Percentiles rank a stretch among this genome's conserved stretches.
phyloP scores from a whole-genome alignment of 2,888 invertebrate species.

The Anthophora plumipes region DNA sequence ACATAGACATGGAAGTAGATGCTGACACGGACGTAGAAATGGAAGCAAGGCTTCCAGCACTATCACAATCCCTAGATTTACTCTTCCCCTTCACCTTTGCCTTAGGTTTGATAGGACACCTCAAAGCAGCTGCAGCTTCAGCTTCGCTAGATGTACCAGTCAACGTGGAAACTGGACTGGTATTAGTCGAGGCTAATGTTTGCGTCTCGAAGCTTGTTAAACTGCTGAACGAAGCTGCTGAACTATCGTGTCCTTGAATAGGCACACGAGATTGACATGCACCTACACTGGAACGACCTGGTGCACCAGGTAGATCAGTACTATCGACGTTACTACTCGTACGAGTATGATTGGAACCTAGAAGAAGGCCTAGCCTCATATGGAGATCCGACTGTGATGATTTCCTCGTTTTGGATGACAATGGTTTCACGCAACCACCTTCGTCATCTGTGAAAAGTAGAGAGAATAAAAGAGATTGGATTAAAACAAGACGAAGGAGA shows the following conservation, averaged over 20 bases:
- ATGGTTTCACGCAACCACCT: constrained; percentile 89
- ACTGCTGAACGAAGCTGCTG: constrained; percentile 85
- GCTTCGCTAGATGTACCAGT: constrained; percentile 90
- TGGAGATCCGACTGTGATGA: constrained; percentile 92
- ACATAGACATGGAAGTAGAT: constrained; percentile 85
- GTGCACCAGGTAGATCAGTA: constrained; percentile 74
- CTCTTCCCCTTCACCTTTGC: constrained; percentile 81
- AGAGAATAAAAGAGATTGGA: too few relatives aligned
- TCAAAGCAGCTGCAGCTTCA: constrained; percentile 87
- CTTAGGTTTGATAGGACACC: constrained; percentile 81
- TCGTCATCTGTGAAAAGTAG: constrained; percentile 88
- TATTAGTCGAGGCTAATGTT: constrained; percentile 91
- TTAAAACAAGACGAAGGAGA: background rate
- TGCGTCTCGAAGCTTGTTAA: constrained; percentile 87
- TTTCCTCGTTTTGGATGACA: constrained; percentile 84
- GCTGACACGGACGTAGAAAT: constrained; percentile 82
- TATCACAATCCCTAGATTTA: constrained; percentile 86
- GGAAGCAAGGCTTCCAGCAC: constrained; percentile 88
- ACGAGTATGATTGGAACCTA: constrained; percentile 89
- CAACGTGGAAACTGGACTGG: constrained; percentile 95
- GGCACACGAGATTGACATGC: constrained; percentile 57
- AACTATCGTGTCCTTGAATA: constrained; percentile 75
- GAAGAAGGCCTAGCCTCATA: constrained; percentile 92
- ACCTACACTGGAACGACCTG: constrained; percentile 43
- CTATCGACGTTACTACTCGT: constrained; percentile 83